Evolutionary conservation across 2,888 invertebrate species (phyloP), one percentile per base, ranked within the genome.

Genomic region (Malacosoma neustria): DNA sequence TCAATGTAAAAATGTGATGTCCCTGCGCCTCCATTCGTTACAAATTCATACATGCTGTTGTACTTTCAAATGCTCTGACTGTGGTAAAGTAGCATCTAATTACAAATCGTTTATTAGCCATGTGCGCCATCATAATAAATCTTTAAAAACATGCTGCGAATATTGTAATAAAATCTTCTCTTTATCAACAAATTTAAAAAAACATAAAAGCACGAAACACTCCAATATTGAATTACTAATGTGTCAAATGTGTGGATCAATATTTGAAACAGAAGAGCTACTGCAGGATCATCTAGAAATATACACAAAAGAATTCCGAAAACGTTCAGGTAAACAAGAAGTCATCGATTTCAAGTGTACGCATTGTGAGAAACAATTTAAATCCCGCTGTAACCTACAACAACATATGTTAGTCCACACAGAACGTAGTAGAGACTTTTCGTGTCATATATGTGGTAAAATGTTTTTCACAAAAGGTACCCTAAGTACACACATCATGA

Each of bases 391-490:
- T 11, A 82, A 80, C 37, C 45, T 85, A 1, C 62, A 65, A 2
- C 80, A 79, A 14, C 86, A 86, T 38, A 72, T 68, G 37, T 41
- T 74, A 1, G 63, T 80, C 0, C 85, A 88, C 38, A 87, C 80
- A 36, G 82, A 84, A 45, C 71, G 81, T 1, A 70, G 68, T 6
- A 54, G 79, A 47, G 71, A 85, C 11, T 85, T 80, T 32, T 72
- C 84, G 0, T 85, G 85, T 40, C 85, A 85, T 33, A 46, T 84
- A 0, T 85, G 85, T 3, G 85, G 85, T 0, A 85, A 85, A 54
- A 84, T 81, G 81, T 85, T 85, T 46, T 85, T 72, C 14, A 84
- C 81, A 0, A 84, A 84, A 60, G 85, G 85, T 0, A 74, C 84
- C 1, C 43, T 85, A 1, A 65, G 73, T 3, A 79, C 79, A 0